phyloP scores from a whole-genome alignment of 2,888 invertebrate species.

The Perizoma affinitatum region DNA sequence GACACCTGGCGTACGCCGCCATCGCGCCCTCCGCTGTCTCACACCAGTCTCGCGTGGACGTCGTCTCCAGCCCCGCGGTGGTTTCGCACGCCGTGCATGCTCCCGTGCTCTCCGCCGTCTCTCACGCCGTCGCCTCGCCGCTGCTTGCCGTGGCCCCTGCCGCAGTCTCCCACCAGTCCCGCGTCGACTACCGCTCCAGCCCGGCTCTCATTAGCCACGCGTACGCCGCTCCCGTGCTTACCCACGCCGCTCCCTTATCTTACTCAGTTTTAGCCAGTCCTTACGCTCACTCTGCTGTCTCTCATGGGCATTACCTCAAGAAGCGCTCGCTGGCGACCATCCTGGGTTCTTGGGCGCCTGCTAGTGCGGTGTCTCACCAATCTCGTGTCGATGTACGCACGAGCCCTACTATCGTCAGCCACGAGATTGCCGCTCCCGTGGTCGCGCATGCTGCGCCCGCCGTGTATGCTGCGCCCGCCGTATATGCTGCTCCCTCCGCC shows the following conservation, averaged over 20 bases:
- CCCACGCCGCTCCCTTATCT: slow-evolving; percentile 42
- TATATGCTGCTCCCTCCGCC: slow-evolving; percentile 62
- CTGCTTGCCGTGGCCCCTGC: slow-evolving; percentile 46
- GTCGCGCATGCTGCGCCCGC: slow-evolving; percentile 29
- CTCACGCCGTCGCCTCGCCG: slow-evolving; percentile 46
- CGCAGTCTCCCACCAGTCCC: slow-evolving; percentile 68
- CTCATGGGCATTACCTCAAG: slow-evolving; percentile 24
- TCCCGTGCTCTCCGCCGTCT: slow-evolving; percentile 18
- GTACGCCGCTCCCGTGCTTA: slow-evolving; percentile 48
- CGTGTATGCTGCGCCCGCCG: slow-evolving; percentile 36
- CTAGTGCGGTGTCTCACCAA: slow-evolving; percentile 55
- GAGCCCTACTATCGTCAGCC: slow-evolving; percentile 53
- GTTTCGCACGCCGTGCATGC: slow-evolving; percentile 33
- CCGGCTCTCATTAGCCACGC: slow-evolving; percentile 54
- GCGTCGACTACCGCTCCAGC: slow-evolving; percentile 60
- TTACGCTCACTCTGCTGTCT: slow-evolving; percentile 11
- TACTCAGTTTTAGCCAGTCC: slow-evolving; percentile 25
- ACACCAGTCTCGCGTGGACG: slow-evolving; percentile 61
- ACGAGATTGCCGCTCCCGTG: slow-evolving; percentile 42
- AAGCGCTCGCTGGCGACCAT: slow-evolving; percentile 20
- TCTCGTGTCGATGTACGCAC: slow-evolving; percentile 57
- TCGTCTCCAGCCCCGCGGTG: slow-evolving; percentile 48
- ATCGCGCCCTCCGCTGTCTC: slow-evolving; percentile 55
- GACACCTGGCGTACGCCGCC: slow-evolving; percentile 51
- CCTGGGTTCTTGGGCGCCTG: slow-evolving; percentile 36